These are phyloP conservation scores for Thermophis baileyi DNA, from an alignment of 2,113 vertebrate species.

Conservation along the genomic window DNA sequence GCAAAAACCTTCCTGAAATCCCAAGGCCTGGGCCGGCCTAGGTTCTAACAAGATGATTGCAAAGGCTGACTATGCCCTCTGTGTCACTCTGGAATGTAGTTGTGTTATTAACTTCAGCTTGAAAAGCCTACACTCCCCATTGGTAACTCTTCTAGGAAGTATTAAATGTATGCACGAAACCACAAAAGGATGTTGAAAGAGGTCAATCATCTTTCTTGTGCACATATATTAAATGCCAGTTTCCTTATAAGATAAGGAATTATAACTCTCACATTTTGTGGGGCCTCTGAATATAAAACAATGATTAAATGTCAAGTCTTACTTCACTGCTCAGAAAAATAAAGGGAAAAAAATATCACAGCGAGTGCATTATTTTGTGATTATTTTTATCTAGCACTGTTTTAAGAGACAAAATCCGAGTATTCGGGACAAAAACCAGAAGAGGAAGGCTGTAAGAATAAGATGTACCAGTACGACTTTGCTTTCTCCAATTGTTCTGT, in stretches of 20 bases:
- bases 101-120: constrained; percentile 3
- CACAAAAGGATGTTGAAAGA: neutral
- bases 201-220: neutral
- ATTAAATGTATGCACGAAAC: neutral
- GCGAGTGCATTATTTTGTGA: neutral
- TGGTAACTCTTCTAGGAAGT: neutral
- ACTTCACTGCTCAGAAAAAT: neutral
- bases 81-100: neutral
- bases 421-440: neutral
- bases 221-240: neutral
- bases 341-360: neutral
- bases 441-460: neutral
- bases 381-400: neutral
- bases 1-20: neutral
- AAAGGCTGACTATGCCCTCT: neutral
- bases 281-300: neutral
- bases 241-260: neutral
- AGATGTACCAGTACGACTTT: neutral
- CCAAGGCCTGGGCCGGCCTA: neutral
- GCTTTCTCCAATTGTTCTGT: neutral
- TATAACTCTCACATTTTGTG: neutral
- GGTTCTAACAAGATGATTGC: neutral
- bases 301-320: neutral
- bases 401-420: neutral
- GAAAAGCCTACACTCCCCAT: neutral